Evolutionary conservation across 2,888 invertebrate genomes (phyloP), one percentile per base, ranked within the genome.

Genomic region (Lithophane leautieri): DNA sequence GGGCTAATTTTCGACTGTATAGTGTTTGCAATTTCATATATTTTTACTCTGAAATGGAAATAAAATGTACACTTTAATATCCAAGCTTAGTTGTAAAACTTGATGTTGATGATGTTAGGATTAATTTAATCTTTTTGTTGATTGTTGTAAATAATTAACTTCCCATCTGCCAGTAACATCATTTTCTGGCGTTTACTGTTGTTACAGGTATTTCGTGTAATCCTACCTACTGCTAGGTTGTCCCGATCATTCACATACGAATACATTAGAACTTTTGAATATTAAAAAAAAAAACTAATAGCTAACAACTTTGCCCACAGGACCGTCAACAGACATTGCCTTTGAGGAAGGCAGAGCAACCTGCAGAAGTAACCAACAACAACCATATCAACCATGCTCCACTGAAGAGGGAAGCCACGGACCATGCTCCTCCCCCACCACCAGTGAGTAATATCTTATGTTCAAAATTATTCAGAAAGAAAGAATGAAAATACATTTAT

Each of bases 341-440:
- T 34, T 78, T 95, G 72, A 90, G 92, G 80, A 95, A 93, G 88
- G 82, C 79, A 28, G 92, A 92, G 66, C 82, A 54, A n/a, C 80
- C 89, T 16, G 69, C 86, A 60, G 92, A 91, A 44, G 80, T 73
- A 40, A 80, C 86, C 60, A 87, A 83, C 75, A 92, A 88, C 66
- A 89, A 91, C 71, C 89, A 90, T 67, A 92, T 86, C 65, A 89
- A 91, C 71, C 89, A 90, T 66, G 73, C 79, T 42, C 88, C 90
- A 67, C 86, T 88, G 34, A 91, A 91, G 74, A 89, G 86, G 77
- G 94, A 92, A 82, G 83, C 90, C 44, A 87, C 91, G 50, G 94
- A 95, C 73, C 93, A 93, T 77, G 97, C 97, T 54, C 97, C 97
- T 34, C 97, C 97, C 40, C 97, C 97, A 62, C 97, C 97, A 71